Evolutionary conservation across 2,888 invertebrate species (phyloP).

Genomic region (Mesorhabditis sp.): DNA sequence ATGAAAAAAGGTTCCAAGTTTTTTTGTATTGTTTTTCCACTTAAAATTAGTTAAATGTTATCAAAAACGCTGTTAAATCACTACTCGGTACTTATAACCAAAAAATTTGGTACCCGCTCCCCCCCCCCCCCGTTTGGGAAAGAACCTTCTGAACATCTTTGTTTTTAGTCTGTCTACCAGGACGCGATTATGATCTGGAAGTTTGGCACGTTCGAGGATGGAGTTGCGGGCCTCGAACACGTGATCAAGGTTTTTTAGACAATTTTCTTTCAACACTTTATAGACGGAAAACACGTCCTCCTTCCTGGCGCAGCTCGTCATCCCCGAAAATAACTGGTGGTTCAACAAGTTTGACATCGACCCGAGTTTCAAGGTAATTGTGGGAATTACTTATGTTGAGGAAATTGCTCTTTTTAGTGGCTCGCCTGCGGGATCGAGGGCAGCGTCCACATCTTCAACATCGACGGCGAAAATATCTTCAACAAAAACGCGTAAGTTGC

Average conservation of each 20-base stretch:
- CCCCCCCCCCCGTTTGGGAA: no score
- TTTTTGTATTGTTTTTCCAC: no score
- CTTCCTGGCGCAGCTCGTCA: not conserved
- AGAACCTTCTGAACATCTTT: no score
- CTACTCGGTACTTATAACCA: no score
- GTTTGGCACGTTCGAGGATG: not conserved
- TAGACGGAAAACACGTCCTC: no score
- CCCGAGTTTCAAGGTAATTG: not conserved
- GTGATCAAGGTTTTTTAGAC: not conserved
- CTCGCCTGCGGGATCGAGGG: not conserved
- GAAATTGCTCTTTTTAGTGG: not conserved
- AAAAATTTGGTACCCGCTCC: no score
- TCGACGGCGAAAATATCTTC: not conserved
- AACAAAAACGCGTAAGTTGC: not conserved
- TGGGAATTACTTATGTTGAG: not conserved
- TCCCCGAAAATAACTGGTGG: not conserved
- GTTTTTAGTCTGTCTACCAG: not conserved
- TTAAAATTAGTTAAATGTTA: no score
- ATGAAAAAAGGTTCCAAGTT: no score
- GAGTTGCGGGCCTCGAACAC: not conserved
- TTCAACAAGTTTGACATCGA: not conserved
- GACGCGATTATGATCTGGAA: not conserved
- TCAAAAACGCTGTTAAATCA: no score
- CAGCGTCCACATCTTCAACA: not conserved
- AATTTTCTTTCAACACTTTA: not conserved